phyloP scores from a whole-genome alignment of 2,797 vertebrate species.

The Falco novaeseelandiae region DNA sequence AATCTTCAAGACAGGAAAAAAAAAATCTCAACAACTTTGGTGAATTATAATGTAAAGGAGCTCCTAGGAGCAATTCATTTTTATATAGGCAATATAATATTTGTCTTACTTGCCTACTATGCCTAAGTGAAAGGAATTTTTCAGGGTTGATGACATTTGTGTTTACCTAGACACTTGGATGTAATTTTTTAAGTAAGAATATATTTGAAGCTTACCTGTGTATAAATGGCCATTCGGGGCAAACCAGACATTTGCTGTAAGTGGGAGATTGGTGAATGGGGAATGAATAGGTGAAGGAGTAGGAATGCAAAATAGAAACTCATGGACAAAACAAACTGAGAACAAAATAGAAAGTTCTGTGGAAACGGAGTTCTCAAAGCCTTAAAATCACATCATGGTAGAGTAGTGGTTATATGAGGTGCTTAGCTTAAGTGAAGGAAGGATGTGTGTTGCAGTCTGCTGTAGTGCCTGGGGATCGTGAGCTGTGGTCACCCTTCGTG shows the following conservation, averaged over 20 bases:
- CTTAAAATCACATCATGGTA: background rate
- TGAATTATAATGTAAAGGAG: background rate
- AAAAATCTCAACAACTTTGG: background rate
- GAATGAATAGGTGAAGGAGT: background rate
- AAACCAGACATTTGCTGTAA: background rate
- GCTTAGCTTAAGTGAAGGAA: background rate
- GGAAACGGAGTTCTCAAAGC: background rate
- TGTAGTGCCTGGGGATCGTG: background rate
- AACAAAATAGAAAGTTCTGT: background rate
- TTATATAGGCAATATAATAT: background rate
- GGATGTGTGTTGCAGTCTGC: accelerated
- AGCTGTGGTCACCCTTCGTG: background rate
- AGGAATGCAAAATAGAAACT: background rate
- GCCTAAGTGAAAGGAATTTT: background rate
- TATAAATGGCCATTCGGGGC: background rate
- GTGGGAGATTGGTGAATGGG: accelerated
- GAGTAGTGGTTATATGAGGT: background rate
- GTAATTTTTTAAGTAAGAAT: background rate
- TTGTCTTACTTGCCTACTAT: background rate
- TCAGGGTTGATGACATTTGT: background rate
- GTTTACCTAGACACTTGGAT: background rate
- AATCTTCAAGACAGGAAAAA: background rate
- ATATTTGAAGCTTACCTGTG: background rate
- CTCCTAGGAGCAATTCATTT: background rate
- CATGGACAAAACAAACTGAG: background rate